Conservation (phyloP, 2,888 invertebrate species). For the Drosophila vallismaia region DNA sequence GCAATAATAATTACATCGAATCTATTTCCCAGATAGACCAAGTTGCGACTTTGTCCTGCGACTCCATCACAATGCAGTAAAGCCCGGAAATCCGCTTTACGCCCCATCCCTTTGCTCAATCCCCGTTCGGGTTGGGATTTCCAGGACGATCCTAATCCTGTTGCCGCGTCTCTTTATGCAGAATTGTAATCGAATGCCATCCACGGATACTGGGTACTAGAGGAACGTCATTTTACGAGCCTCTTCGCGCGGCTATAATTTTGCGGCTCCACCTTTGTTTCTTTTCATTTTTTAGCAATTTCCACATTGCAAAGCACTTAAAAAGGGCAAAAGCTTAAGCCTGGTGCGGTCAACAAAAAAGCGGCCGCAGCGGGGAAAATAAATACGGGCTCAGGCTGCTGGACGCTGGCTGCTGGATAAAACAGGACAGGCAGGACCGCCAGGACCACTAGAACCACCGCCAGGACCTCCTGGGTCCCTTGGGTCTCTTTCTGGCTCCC, state of each 20-base stretch:
- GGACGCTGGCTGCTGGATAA: constrained; percentile 25
- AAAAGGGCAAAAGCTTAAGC: constrained; percentile 75
- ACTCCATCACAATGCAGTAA: constrained; percentile 36
- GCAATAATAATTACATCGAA: constrained; percentile 75
- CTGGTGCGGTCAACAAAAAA: constrained; percentile 70
- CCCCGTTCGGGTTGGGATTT: constrained; percentile 51
- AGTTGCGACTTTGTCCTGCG: constrained; percentile 19
- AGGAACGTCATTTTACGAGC: constrained; percentile 36
- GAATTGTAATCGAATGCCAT: constrained; percentile 28
- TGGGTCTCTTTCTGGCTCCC: constrained; percentile 25
- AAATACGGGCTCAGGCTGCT: constrained; percentile 63
- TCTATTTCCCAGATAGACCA: constrained; percentile 23
- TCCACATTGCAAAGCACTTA: constrained; percentile 68
- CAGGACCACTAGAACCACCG: constrained; percentile 22
- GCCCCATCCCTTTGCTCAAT: constrained; percentile 50
- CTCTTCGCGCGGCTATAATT: constrained; percentile 31
- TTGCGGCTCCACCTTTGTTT: constrained; percentile 26
- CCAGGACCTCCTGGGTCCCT: constrained; percentile 38
- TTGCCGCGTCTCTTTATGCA: constrained; percentile 16
- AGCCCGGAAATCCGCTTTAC: constrained; percentile 75
- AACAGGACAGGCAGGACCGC: constrained; percentile 38
- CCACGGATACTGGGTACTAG: background rate
- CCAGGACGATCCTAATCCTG: constrained; percentile 29
- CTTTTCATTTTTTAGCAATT: constrained; percentile 54
- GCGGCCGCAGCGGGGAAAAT: constrained; percentile 73